A percentile compares a stretch with the other conserved stretches of the same genome.
phyloP scores from a whole-genome alignment of 1,140 invertebrate species.

The Bombus sibiricus region DNA sequence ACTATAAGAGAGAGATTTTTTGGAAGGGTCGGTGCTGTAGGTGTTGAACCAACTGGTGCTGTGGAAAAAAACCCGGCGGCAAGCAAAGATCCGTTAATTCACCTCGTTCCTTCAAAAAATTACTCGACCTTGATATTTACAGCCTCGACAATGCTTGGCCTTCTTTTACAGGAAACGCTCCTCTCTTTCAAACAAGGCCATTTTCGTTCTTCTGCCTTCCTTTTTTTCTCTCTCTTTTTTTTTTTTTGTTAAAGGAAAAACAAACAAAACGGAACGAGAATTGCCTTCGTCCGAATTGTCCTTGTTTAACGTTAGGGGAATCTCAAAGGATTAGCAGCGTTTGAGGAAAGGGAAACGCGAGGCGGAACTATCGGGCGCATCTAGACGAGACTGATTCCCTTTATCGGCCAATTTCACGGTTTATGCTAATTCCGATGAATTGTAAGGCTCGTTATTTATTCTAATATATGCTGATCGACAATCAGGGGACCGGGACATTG shows the following conservation, averaged over 20 bases:
- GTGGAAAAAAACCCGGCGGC: conserved; percentile 23
- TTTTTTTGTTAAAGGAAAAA: neutral
- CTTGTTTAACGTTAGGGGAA: neutral
- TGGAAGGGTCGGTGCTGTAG: neutral
- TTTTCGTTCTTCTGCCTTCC: neutral
- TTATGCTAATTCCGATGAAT: conserved; percentile 60
- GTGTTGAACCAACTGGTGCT: neutral
- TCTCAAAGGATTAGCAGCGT: conserved; percentile 34
- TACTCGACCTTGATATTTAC: conserved; percentile 13
- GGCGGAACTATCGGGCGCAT: neutral
- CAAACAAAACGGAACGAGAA: neutral
- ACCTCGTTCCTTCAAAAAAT: neutral
- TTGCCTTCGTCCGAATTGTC: neutral
- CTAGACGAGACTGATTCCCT: conserved; percentile 12
- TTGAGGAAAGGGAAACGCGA: neutral
- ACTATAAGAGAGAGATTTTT: conserved; percentile 20
- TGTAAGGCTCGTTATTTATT: conserved; percentile 62
- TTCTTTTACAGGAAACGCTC: neutral
- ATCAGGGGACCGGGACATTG: conserved; percentile 35
- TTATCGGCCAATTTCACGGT: conserved; percentile 56
- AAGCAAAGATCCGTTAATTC: neutral
- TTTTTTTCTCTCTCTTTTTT: neutral
- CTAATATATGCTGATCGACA: conserved; percentile 62
- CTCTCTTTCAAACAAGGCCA: too few species aligned
- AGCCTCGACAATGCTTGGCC: neutral